Percentiles rank a stretch among this genome's conserved stretches.
These are phyloP conservation scores for Tonatia bakeri DNA, from an alignment of 2,113 vertebrate genomes.

Conservation along the genomic window DNA sequence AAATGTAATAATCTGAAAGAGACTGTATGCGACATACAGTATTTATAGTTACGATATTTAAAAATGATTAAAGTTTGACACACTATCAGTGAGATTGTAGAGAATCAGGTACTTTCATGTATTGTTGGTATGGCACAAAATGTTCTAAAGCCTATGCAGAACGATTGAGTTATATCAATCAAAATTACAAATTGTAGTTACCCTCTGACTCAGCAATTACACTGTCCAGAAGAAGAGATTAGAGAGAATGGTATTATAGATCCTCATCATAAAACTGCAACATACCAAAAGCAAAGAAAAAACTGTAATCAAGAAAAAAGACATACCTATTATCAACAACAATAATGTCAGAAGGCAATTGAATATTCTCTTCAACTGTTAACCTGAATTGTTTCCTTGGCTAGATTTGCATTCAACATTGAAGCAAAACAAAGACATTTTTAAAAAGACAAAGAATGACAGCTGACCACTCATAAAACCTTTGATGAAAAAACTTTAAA, in stretches of 20 bases:
- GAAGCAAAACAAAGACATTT: conserved; percentile 12
- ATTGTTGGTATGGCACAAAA: background rate
- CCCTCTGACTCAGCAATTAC: background rate
- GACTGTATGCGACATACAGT: background rate
- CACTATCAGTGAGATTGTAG: background rate
- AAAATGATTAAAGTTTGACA: background rate
- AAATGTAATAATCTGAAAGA: background rate
- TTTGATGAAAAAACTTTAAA: background rate
- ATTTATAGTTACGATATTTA: background rate
- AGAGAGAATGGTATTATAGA: background rate
- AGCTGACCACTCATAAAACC: background rate
- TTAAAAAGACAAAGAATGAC: background rate
- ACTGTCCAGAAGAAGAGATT: background rate
- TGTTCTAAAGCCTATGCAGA: background rate
- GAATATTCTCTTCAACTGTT: conserved; percentile 1
- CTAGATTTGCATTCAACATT: background rate
- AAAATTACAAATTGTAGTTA: background rate
- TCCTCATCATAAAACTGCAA: background rate
- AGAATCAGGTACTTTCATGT: background rate
- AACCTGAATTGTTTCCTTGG: background rate
- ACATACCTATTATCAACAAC: background rate
- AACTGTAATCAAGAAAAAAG: background rate
- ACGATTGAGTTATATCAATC: background rate
- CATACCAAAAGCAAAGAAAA: background rate
- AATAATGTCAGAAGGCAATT: background rate